These are phyloP conservation scores for Aphyosemion australe DNA, from an alignment of 2,113 vertebrate genomes.

Conservation along the genomic window DNA sequence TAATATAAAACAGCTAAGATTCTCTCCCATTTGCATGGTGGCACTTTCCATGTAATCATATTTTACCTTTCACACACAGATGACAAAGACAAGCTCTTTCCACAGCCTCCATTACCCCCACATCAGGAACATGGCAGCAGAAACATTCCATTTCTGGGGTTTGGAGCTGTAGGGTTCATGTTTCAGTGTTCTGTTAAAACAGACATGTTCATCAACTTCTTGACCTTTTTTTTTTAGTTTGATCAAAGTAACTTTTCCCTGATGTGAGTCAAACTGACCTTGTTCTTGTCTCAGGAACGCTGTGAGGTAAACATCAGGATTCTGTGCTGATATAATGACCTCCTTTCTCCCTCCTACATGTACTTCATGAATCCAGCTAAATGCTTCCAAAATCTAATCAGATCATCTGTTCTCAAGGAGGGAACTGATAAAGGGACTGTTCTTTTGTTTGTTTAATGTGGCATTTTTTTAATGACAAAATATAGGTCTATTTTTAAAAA, in stretches of 20 bases:
- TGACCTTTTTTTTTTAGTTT: conserved; percentile 11
- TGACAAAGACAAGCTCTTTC: conserved; percentile 35
- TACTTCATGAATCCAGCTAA: conserved; percentile 40
- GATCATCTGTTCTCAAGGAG: conserved; percentile 35
- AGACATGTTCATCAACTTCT: conserved; percentile 3
- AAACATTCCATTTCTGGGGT: conserved; percentile 38
- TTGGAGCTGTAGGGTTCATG: conserved; percentile 21
- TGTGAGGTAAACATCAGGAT: conserved; percentile 34
- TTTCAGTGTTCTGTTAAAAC: conserved; percentile 12
- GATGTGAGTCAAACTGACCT: conserved; percentile 39
- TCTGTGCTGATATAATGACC: conserved; percentile 42
- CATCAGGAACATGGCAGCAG: conserved; percentile 26
- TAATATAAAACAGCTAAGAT: too few species aligned
- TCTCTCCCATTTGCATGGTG: background rate
- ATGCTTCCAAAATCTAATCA: conserved; percentile 56
- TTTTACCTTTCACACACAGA: conserved; percentile 23
- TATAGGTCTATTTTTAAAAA: too few species aligned
- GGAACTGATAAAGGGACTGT: conserved; percentile 16
- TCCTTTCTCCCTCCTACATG: conserved; percentile 7
- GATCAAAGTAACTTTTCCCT: conserved; percentile 47
- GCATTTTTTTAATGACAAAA: too few species aligned
- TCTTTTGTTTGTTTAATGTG: background rate
- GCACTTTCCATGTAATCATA: conserved; percentile 17
- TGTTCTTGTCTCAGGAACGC: conserved; percentile 28
- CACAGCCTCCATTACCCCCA: conserved; percentile 26